A percentile compares a stretch with the other conserved stretches of the same genome.
phyloP scores from a whole-genome alignment of 1,140 invertebrate genomes.

The Bombus difficillimus region DNA sequence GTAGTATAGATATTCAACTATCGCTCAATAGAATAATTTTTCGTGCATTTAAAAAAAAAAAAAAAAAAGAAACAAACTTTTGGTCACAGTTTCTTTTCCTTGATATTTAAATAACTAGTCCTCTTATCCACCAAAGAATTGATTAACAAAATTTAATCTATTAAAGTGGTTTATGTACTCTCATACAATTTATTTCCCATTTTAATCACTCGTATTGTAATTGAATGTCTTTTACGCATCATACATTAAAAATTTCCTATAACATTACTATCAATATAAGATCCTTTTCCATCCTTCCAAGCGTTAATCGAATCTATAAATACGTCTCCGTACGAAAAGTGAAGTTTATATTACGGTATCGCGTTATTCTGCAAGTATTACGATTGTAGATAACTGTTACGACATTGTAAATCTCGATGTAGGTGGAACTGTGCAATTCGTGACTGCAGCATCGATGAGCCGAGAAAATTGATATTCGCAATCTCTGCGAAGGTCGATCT shows the following conservation, averaged over 20 bases:
- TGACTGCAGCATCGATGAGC: slow-evolving; percentile 30
- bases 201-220: neutral
- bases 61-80: neutral
- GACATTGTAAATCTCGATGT: slow-evolving; percentile 38
- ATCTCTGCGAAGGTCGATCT: slow-evolving; percentile 55
- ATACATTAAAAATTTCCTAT: neutral
- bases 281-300: neutral
- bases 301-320: slow-evolving; percentile 45
- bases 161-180: neutral
- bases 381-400: slow-evolving; percentile 44
- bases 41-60: neutral
- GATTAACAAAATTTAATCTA: neutral
- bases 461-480: slow-evolving; percentile 62
- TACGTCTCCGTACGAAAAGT: neutral
- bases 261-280: neutral
- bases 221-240: neutral
- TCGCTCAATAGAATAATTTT: no score
- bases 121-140: neutral
- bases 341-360: slow-evolving; percentile 10
- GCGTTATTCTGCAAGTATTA: slow-evolving; percentile 1
- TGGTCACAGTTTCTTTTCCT: no score
- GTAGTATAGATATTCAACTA: neutral
- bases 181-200: neutral
- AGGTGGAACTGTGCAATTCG: slow-evolving; percentile 11
- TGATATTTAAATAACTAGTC: no score